phyloP scores from a whole-genome alignment of 2,888 invertebrate genomes.

The Cheilosia scutellata region DNA sequence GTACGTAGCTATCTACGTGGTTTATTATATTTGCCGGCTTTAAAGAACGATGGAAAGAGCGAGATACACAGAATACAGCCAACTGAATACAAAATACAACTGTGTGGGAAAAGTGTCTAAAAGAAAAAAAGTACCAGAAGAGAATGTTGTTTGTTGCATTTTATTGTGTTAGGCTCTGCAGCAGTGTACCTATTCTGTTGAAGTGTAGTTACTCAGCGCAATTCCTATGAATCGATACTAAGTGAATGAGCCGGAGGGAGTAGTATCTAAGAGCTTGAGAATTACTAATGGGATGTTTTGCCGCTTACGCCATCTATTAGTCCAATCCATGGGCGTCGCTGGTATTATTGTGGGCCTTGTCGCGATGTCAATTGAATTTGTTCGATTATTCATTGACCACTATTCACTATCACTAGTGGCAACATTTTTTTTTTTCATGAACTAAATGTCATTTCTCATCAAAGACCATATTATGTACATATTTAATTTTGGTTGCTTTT shows the following conservation, averaged over 20 bases:
- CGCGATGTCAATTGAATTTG: background rate
- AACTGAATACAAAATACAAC: background rate
- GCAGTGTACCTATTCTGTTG: constrained; percentile 6
- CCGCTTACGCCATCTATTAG: constrained; percentile 59
- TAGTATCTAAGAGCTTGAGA: constrained; percentile 2
- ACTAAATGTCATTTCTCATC: background rate
- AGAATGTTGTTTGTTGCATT: constrained; percentile 54
- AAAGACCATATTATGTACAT: background rate
- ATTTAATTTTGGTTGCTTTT: background rate
- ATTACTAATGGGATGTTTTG: constrained; percentile 59
- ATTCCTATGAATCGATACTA: constrained; percentile 69
- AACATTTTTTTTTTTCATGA: background rate
- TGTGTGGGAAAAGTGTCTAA: constrained; percentile 9
- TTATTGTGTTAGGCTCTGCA: constrained; percentile 56
- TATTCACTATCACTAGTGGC: background rate
- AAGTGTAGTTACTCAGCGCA: constrained; percentile 56
- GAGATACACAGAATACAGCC: background rate
- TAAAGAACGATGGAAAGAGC: constrained; percentile 26
- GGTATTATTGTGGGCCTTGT: constrained; percentile 25
- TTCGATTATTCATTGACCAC: background rate
- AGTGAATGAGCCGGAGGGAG: constrained; percentile 39
- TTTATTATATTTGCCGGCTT: constrained; percentile 15
- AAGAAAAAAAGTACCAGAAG: constrained; percentile 1
- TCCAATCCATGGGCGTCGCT: constrained; percentile 39
- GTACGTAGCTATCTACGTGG: background rate